These are phyloP conservation scores for Pogoniulus pusillus DNA, from an alignment of 2,797 vertebrate species.

Conservation along the genomic window DNA sequence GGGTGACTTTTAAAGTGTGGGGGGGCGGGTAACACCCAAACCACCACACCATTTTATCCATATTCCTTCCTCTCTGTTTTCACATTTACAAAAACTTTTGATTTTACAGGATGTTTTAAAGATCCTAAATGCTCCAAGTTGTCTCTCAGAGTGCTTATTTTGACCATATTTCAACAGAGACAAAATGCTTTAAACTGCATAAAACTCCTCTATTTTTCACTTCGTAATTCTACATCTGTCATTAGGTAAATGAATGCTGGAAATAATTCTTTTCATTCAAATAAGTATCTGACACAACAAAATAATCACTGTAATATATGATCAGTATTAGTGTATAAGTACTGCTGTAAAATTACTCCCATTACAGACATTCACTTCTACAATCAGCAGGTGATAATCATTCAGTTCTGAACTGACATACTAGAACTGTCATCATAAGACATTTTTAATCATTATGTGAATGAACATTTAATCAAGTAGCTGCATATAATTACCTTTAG, in stretches of 20 bases:
- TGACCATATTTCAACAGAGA: background rate
- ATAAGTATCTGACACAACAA: constrained; percentile 40
- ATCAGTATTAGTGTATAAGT: constrained; percentile 26
- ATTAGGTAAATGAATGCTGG: background rate
- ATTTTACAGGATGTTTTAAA: background rate
- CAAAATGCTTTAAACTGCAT: background rate
- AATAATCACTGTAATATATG: constrained; percentile 45
- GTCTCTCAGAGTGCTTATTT: background rate
- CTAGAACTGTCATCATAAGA: constrained; percentile 44
- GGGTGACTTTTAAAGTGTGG: too few species aligned
- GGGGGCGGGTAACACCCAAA: too few species aligned
- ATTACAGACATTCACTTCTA: constrained; percentile 44
- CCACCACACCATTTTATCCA: too few species aligned
- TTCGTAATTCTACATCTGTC: background rate
- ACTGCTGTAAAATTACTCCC: constrained; percentile 30
- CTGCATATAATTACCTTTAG: constrained; percentile 66
- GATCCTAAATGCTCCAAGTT: background rate
- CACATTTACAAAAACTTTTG: background rate
- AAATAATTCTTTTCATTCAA: constrained; percentile 39
- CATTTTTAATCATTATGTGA: constrained; percentile 61
- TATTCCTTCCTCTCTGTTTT: background rate
- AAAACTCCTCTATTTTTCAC: background rate
- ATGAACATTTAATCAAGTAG: constrained; percentile 67
- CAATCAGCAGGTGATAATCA: constrained; percentile 56
- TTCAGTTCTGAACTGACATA: constrained; percentile 40